phyloP scores from a whole-genome alignment of 2,113 vertebrate species.

The Isurus oxyrinchus region DNA sequence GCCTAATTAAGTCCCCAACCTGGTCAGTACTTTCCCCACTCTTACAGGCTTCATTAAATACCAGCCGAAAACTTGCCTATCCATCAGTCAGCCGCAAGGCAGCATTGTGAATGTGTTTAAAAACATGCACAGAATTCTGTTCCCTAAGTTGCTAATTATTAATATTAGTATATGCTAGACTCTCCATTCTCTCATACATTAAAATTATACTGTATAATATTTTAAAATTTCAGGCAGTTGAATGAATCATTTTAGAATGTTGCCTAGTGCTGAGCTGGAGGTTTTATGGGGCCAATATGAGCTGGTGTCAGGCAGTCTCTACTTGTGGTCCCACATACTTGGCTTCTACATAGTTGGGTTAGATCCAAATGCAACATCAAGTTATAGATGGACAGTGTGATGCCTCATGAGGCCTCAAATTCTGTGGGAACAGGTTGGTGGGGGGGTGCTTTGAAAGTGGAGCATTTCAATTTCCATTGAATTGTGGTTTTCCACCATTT shows the following conservation, averaged over 20 bases:
- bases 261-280: neutral
- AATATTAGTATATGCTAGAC: neutral
- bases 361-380: neutral
- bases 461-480: neutral
- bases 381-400: neutral
- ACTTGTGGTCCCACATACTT: neutral
- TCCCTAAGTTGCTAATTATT: neutral
- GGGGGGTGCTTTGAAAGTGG: neutral
- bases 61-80: too few relatives aligned
- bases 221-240: neutral
- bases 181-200: neutral
- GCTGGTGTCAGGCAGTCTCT: neutral
- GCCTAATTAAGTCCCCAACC: too few relatives aligned
- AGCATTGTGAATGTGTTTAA: neutral
- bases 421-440: neutral
- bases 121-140: neutral
- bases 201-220: neutral
- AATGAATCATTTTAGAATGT: neutral
- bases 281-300: neutral
- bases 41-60: too few relatives aligned
- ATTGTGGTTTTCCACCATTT: neutral
- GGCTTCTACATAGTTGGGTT: neutral
- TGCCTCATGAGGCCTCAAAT: neutral
- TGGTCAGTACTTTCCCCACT: too few relatives aligned
- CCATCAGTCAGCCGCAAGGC: neutral